Percentiles rank a stretch among this genome's conserved stretches.
phyloP scores from a whole-genome alignment of 2,888 invertebrate species.

The Cheilosia vernalis region DNA sequence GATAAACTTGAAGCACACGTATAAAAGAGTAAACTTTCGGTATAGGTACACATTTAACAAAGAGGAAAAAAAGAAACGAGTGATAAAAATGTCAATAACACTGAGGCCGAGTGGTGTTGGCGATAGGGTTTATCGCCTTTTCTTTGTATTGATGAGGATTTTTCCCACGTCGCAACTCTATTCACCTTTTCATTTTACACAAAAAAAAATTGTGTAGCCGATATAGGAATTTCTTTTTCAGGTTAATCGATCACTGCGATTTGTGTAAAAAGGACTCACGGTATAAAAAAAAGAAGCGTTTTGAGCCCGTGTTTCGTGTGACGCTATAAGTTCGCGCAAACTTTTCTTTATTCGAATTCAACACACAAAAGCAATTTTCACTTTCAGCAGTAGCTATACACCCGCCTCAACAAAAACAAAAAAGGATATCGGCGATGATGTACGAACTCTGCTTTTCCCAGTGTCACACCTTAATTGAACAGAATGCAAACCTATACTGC shows the following conservation, averaged over 20 bases:
- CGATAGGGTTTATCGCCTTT: constrained; percentile 45
- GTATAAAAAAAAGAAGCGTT: neutral
- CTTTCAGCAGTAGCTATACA: constrained; percentile 59
- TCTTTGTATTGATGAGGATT: constrained; percentile 19
- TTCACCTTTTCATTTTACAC: constrained; percentile 8
- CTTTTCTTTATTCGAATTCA: constrained; percentile 30
- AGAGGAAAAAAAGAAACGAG: constrained; percentile 30
- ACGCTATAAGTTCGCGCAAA: constrained; percentile 51
- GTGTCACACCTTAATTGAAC: constrained; percentile 74
- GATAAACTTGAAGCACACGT: constrained; percentile 35
- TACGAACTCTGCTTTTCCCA: constrained; percentile 56
- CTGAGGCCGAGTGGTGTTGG: constrained; percentile 39
- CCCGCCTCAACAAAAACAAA: constrained; percentile 54
- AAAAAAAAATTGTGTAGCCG: constrained; percentile 1
- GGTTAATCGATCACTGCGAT: neutral
- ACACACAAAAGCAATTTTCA: constrained; percentile 58
- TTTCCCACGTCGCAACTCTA: constrained; percentile 36
- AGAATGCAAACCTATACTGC: constrained; percentile 72
- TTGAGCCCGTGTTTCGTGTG: neutral
- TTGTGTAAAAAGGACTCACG: neutral
- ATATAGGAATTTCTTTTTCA: constrained; percentile 11
- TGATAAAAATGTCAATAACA: constrained; percentile 66
- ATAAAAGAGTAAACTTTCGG: constrained; percentile 38
- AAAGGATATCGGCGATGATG: constrained; percentile 53
- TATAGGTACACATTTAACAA: constrained; percentile 45